A percentile compares a stretch with the other conserved stretches of the same genome.
phyloP scores from a whole-genome alignment of 92 coral and sea anemone genomes.

The Porites cylindrica region DNA sequence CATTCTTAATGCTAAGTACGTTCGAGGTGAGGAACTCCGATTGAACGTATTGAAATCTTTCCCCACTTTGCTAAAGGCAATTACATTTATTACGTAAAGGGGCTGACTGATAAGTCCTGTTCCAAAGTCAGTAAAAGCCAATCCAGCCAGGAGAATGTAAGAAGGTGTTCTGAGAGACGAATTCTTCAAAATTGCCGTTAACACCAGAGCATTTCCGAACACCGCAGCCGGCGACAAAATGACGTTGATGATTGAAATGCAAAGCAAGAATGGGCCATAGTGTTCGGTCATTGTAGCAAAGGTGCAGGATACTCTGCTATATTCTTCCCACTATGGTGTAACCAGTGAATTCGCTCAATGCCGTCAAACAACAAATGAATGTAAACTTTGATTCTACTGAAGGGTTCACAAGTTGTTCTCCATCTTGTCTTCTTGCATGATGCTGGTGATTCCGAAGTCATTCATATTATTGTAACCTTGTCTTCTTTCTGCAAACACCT shows the following conservation, averaged over 20 bases:
- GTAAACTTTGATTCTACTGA: too few species aligned
- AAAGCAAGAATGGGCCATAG: not conserved
- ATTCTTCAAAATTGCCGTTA: slow-evolving; percentile 4
- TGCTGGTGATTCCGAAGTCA: too few species aligned
- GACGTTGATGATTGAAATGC: not conserved
- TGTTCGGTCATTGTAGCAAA: not conserved
- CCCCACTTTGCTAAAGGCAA: too few species aligned
- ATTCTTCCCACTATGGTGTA: too few species aligned
- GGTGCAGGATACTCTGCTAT: not conserved
- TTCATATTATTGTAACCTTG: too few species aligned
- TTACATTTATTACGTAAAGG: not conserved
- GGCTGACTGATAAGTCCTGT: slow-evolving; percentile 15
- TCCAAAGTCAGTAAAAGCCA: slow-evolving; percentile 29
- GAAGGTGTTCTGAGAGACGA: not conserved
- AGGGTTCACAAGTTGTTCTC: too few species aligned
- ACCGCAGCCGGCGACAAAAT: slow-evolving; percentile 11
- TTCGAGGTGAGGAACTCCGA: not conserved
- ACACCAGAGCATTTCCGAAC: not conserved
- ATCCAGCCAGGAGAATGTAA: not conserved
- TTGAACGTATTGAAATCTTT: too few species aligned
- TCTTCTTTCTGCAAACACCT: too few species aligned
- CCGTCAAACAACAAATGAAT: too few species aligned
- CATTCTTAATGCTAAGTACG: not conserved
- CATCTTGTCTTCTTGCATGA: too few species aligned
- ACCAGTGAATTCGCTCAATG: too few species aligned